Percentiles rank a stretch among this genome's conserved stretches.
These are phyloP conservation scores for Drosophila mettleri DNA, from an alignment of 2,888 invertebrate genomes.

Conservation along the genomic window DNA sequence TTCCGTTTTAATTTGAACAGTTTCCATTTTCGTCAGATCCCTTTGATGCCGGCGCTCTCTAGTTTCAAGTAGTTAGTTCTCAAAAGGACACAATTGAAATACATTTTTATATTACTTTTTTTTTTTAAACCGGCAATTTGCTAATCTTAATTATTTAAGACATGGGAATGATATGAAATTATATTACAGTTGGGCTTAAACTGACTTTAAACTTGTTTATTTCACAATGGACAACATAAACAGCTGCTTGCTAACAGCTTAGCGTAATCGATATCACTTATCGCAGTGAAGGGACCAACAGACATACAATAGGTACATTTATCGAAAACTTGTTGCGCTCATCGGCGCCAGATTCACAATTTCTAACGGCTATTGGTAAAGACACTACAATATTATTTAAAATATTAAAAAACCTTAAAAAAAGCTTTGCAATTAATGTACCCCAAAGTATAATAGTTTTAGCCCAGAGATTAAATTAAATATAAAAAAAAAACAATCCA, in stretches of 20 bases:
- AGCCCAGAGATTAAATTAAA: background rate
- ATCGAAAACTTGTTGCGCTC: slow-evolving; percentile 5
- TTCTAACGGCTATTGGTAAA: no score
- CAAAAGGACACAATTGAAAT: background rate
- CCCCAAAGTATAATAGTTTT: background rate
- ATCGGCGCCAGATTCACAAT: background rate
- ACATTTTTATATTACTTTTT: background rate
- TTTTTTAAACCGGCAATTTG: background rate
- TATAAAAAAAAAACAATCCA: background rate
- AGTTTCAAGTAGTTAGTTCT: background rate
- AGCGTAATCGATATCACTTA: background rate
- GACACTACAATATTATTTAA: no score
- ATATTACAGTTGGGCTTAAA: background rate
- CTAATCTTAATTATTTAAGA: background rate
- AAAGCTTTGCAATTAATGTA: background rate
- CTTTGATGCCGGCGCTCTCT: background rate
- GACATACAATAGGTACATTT: background rate
- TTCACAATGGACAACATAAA: background rate
- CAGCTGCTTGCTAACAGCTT: slow-evolving; percentile 22
- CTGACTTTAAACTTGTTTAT: background rate
- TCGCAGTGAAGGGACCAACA: background rate
- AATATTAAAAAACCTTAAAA: no score
- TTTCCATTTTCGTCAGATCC: slow-evolving; percentile 38
- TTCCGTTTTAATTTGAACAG: slow-evolving; percentile 34
- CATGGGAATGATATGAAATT: background rate